Evolutionary conservation across 2,113 vertebrate species (phyloP).

Genomic region (Ammodytes dubius): DNA sequence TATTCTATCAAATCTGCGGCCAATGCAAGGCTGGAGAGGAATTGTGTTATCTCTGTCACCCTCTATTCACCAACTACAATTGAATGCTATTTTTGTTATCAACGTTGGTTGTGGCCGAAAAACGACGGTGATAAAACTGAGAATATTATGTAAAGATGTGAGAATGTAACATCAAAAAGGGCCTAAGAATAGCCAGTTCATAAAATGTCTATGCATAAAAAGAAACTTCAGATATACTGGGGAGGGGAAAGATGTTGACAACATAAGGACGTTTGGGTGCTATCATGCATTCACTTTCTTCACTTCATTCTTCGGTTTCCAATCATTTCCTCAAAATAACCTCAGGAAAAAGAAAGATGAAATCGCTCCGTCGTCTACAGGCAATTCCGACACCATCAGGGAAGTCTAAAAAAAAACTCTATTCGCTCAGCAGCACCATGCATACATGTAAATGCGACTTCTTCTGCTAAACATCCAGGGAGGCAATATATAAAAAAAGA

Average conservation of each 20-base stretch:
- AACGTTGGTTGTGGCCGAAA: not conserved
- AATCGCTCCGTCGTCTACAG: slow-evolving; percentile 9
- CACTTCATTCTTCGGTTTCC: not conserved
- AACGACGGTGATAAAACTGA: not conserved
- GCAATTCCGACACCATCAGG: slow-evolving; percentile 14
- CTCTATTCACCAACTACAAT: not conserved
- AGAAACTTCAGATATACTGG: not conserved
- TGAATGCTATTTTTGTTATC: not conserved
- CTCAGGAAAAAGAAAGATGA: slow-evolving; percentile 10
- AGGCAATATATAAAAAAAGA: slow-evolving; percentile 37
- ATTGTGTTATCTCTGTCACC: not conserved
- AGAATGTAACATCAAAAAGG: not conserved
- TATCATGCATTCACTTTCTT: not conserved
- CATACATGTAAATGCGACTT: slow-evolving; percentile 19
- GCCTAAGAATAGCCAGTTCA: too few relatives aligned
- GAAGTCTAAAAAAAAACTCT: slow-evolving; percentile 11
- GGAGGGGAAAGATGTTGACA: not conserved
- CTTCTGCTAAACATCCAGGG: slow-evolving; percentile 32
- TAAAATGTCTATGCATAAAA: too few relatives aligned
- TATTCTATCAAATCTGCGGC: not conserved
- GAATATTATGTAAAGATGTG: not conserved
- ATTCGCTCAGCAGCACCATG: too few relatives aligned
- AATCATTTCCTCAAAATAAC: slow-evolving; percentile 24
- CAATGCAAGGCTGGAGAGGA: not conserved
- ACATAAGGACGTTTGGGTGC: not conserved